phyloP scores from a whole-genome alignment of 2,888 invertebrate species.

The Aspidiotus destructor region DNA sequence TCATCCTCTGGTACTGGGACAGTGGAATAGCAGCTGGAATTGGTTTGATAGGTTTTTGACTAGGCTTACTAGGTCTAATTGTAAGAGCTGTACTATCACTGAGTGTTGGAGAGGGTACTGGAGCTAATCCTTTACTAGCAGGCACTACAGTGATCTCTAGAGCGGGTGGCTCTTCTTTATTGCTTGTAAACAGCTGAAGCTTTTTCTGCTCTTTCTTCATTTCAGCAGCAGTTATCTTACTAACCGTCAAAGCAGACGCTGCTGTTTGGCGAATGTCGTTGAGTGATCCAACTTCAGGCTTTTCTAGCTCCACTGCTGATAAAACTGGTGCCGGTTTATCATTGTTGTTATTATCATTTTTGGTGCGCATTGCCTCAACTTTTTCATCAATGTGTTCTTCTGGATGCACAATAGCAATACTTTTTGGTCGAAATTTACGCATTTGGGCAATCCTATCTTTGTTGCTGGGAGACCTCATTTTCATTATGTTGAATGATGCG shows the following conservation, averaged over 20 bases:
- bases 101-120: constrained; percentile 7
- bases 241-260: constrained; percentile 41
- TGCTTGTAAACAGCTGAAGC: constrained; percentile 36
- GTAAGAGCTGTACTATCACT: not conserved
- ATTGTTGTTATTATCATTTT: constrained; percentile 19
- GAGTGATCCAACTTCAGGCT: constrained; percentile 32
- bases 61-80: constrained; percentile 7
- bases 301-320: constrained; percentile 36
- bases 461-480: constrained; percentile 22
- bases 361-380: not conserved
- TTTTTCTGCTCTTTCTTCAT: constrained; percentile 38
- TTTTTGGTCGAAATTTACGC: constrained; percentile 42
- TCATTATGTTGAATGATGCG: not conserved
- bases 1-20: constrained; percentile 45
- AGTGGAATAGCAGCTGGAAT: constrained; percentile 49
- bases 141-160: constrained; percentile 40
- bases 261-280: constrained; percentile 39
- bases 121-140: constrained; percentile 10
- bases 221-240: constrained; percentile 40
- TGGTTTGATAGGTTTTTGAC: constrained; percentile 40
- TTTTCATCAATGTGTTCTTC: constrained; percentile 14
- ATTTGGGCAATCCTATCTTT: constrained; percentile 44
- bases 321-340: not conserved
- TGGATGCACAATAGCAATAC: constrained; percentile 14
- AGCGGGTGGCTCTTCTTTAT: constrained; percentile 40